Evolutionary conservation across 2,797 vertebrate genomes (phyloP), one percentile per base, ranked within the genome.

Genomic region (Numenius phaeopus): DNA sequence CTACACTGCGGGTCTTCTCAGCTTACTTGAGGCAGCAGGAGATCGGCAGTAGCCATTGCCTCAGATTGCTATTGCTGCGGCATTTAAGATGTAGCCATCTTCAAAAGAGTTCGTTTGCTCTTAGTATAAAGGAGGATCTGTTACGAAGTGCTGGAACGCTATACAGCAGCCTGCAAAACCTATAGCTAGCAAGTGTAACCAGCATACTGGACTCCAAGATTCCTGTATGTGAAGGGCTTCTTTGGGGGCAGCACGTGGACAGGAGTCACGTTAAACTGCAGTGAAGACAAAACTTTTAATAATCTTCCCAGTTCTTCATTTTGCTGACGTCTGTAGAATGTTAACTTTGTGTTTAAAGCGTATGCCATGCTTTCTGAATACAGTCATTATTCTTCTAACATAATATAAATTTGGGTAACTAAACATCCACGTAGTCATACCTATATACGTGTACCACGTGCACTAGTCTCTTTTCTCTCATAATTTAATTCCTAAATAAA

Each of bases 401-500:
- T 30, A 44, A 50, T 7, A n/a, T 86, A 52, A 50, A 49, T 95
- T 78, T 83, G 58, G 77, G 77, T 88, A 69, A 87, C 67, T 69
- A 69, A 78, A 62, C 73, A 62, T 54, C 40, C 67, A 7, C 5
- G 2, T 65, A 84, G 52, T 61, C 21, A 37, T 70, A 83, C 26
- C 94, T 83, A 50, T 76, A 3, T 57, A 61, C 7, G 2, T 12
- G 15, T 82, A 52, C 23, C 47, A 37, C 0, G 0, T 83, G 59
- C 27, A 10, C 19, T 5, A 14, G 57, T 86, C 89, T 79, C 9
- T 88, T 70, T 89, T 30, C 64, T 71, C 50, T 85, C 27, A 55
- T 34, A 37, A 82, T 75, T 92, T 89, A 52, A 73, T 89, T 90
- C 82, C 76, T 81, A 83, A 95, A 89, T 24, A 62, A 83, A 87